phyloP scores from a whole-genome alignment of 1,140 invertebrate species.

The Ridgeia piscesae region DNA sequence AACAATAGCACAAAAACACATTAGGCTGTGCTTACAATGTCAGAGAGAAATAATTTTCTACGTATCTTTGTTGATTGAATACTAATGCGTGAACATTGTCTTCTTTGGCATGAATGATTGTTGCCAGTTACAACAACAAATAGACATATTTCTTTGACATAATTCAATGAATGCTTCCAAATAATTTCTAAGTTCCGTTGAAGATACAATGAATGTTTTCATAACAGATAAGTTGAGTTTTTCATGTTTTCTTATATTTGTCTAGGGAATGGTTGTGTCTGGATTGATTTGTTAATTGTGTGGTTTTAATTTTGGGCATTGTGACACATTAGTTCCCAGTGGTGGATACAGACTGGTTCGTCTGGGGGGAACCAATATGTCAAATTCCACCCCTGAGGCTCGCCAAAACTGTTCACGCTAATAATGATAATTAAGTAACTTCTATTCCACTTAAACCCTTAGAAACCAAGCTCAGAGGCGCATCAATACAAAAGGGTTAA shows the following conservation, averaged over 20 bases:
- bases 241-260: not conserved
- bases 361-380: too few relatives aligned
- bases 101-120: too few relatives aligned
- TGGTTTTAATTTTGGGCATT: not conserved
- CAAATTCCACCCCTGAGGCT: too few relatives aligned
- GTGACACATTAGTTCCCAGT: too few relatives aligned
- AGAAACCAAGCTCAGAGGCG: too few relatives aligned
- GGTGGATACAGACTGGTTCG: too few relatives aligned
- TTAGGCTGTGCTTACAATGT: not conserved
- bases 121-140: not conserved
- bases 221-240: not conserved
- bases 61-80: too few relatives aligned
- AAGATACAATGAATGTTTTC: not conserved
- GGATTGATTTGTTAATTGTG: not conserved
- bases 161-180: not conserved
- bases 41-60: not conserved
- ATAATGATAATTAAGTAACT: too few relatives aligned
- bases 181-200: not conserved
- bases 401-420: too few relatives aligned
- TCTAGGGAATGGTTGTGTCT: not conserved
- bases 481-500: too few relatives aligned
- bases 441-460: too few relatives aligned
- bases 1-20: not conserved
- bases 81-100: too few relatives aligned
- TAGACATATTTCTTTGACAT: not conserved